Evolutionary conservation across 2,797 vertebrate species (phyloP).

Genomic region (Xiphorhynchus erythropygius): DNA sequence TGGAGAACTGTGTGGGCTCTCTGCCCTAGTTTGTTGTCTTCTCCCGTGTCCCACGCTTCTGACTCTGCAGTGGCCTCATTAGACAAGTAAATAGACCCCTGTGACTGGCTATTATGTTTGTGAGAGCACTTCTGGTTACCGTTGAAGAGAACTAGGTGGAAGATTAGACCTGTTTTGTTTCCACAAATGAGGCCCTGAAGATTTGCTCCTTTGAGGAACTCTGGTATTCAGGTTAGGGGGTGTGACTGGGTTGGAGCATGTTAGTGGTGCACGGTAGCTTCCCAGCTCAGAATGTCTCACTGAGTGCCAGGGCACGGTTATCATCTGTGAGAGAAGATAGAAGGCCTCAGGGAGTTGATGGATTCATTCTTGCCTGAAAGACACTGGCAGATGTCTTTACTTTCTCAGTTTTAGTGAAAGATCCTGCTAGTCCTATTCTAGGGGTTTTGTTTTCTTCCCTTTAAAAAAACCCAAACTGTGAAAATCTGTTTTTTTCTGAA

Average conservation of each 20-base stretch:
- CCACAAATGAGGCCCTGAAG: neutral
- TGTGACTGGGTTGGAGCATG: neutral
- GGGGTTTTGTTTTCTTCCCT: neutral
- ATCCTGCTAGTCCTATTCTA: conserved; percentile 13
- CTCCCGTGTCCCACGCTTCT: neutral
- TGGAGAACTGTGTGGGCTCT: conserved; percentile 25
- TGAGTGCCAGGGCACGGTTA: neutral
- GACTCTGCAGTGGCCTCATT: neutral
- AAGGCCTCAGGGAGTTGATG: neutral
- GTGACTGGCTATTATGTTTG: neutral
- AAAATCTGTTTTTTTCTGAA: neutral
- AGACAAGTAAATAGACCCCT: neutral
- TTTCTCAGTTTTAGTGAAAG: neutral
- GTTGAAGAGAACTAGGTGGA: neutral
- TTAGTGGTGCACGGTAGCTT: neutral
- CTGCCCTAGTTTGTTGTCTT: neutral
- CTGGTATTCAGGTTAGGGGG: neutral
- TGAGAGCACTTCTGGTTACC: neutral
- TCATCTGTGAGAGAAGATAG: neutral
- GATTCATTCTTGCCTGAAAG: neutral
- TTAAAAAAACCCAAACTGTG: neutral
- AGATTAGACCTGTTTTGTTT: neutral
- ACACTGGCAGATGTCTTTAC: neutral
- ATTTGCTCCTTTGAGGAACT: neutral
- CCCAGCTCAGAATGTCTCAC: neutral